A percentile compares a stretch with the other conserved stretches of the same genome.
phyloP scores from a whole-genome alignment of 2,888 invertebrate species.

The Himalopsyche kuldschensis region DNA sequence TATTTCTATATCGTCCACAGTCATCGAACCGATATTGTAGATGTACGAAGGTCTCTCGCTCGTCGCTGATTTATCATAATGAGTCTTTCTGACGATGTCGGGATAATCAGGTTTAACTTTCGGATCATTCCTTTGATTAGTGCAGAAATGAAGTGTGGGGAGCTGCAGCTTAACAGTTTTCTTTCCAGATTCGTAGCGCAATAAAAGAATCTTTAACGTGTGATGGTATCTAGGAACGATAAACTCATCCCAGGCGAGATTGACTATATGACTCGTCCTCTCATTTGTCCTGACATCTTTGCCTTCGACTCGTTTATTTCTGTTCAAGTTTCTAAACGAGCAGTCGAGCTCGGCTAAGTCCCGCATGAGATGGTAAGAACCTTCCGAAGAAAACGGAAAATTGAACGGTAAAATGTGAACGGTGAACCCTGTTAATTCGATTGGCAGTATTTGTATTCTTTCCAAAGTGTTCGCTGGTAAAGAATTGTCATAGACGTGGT shows the following conservation, averaged over 20 bases:
- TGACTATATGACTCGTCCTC: conserved; percentile 58
- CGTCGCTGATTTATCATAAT: conserved; percentile 47
- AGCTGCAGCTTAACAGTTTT: conserved; percentile 48
- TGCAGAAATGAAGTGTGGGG: conserved; percentile 51
- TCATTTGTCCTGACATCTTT: conserved; percentile 48
- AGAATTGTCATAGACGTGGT: conserved; percentile 66
- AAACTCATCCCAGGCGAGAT: conserved; percentile 68
- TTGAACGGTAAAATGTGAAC: conserved; percentile 68
- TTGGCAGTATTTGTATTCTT: conserved; percentile 52
- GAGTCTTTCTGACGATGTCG: conserved; percentile 55
- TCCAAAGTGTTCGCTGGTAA: conserved; percentile 57
- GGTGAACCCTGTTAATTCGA: conserved; percentile 57
- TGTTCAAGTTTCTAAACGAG: conserved; percentile 62
- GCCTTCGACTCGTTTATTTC: conserved; percentile 46
- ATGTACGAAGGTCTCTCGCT: conserved; percentile 40
- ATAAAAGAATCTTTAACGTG: conserved; percentile 58
- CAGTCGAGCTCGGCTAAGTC: conserved; percentile 68
- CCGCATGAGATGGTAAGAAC: conserved; percentile 54
- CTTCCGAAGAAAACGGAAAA: conserved; percentile 62
- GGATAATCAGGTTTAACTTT: conserved; percentile 52
- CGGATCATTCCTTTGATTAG: conserved; percentile 55
- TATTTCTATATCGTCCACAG: conserved; percentile 51
- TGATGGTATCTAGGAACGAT: conserved; percentile 63
- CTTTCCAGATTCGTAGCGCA: conserved; percentile 56
- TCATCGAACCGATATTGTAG: conserved; percentile 48